Conservation (phyloP, 2,797 vertebrate genomes). For the Phalanger gymnotis region DNA sequence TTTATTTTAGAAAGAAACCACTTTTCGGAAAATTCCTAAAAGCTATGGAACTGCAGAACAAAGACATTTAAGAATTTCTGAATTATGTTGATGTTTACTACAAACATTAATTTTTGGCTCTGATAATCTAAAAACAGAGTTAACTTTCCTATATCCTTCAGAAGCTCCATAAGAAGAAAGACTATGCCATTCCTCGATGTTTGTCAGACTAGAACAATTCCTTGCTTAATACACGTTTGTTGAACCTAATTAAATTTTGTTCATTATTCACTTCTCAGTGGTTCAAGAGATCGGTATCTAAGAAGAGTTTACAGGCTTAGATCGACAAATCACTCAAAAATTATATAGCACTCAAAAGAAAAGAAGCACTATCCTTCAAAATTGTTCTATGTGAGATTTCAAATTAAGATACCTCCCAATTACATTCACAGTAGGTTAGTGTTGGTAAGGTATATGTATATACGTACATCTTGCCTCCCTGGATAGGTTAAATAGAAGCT, state of each 20-base stretch:
- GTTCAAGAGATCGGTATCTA: background rate
- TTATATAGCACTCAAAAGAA: background rate
- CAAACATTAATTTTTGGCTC: conserved; percentile 36
- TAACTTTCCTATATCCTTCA: background rate
- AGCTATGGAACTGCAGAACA: conserved; percentile 6
- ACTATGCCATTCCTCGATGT: background rate
- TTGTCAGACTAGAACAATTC: background rate
- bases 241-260: background rate
- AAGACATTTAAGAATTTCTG: conserved; percentile 29
- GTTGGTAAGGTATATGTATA: too few relatives aligned
- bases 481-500: too few relatives aligned
- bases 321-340: background rate
- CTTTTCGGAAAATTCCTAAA: conserved; percentile 36
- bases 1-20: conserved; percentile 14
- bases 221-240: background rate
- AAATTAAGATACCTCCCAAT: background rate
- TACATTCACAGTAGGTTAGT: too few relatives aligned
- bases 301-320: background rate
- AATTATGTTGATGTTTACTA: conserved; percentile 20
- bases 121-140: conserved; percentile 23
- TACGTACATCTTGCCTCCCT: too few relatives aligned
- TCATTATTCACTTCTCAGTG: background rate
- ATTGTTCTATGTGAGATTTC: background rate
- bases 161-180: background rate
- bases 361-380: too few relatives aligned